phyloP scores from a whole-genome alignment of 2,888 invertebrate genomes.

The Drosophila borborema region DNA sequence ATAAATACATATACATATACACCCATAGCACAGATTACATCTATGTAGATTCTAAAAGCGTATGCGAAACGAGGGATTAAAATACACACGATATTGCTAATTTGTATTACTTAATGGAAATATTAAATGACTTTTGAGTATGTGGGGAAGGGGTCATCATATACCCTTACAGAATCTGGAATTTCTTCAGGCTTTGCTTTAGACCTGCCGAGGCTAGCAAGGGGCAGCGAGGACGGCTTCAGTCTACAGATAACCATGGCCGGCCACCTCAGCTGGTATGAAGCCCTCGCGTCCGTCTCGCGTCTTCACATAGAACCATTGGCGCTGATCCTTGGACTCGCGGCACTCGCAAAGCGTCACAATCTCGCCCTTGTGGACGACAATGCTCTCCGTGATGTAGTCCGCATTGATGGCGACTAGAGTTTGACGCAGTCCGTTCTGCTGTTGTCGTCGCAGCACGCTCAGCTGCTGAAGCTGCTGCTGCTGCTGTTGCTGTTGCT shows the following conservation, averaged over 20 bases:
- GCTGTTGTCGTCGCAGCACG: conserved; percentile 73
- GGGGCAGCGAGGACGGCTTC: background rate
- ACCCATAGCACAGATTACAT: conserved; percentile 62
- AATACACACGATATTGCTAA: conserved; percentile 41
- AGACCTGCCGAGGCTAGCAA: no score
- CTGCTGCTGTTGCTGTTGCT: conserved; percentile 39
- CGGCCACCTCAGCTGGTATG: conserved; percentile 91
- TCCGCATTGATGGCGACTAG: conserved; percentile 90
- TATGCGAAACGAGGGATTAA: conserved; percentile 30
- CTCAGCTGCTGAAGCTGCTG: conserved; percentile 46
- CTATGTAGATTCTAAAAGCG: conserved; percentile 58
- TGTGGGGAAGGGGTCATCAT: background rate
- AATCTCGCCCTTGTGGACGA: conserved; percentile 90
- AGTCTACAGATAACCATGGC: conserved; percentile 90
- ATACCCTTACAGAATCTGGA: background rate
- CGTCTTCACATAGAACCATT: conserved; percentile 92
- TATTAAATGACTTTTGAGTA: conserved; percentile 4
- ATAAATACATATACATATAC: conserved; percentile 54
- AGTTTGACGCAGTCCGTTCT: conserved; percentile 87
- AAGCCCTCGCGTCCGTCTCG: conserved; percentile 90
- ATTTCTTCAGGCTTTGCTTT: background rate
- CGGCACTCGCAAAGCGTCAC: conserved; percentile 88
- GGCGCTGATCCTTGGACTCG: conserved; percentile 87
- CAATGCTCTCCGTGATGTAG: conserved; percentile 88
- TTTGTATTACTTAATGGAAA: conserved; percentile 25